Percentiles rank a stretch among this genome's conserved stretches.
phyloP scores from a whole-genome alignment of 2,113 vertebrate genomes.

The Poeciliopsis prolifica region DNA sequence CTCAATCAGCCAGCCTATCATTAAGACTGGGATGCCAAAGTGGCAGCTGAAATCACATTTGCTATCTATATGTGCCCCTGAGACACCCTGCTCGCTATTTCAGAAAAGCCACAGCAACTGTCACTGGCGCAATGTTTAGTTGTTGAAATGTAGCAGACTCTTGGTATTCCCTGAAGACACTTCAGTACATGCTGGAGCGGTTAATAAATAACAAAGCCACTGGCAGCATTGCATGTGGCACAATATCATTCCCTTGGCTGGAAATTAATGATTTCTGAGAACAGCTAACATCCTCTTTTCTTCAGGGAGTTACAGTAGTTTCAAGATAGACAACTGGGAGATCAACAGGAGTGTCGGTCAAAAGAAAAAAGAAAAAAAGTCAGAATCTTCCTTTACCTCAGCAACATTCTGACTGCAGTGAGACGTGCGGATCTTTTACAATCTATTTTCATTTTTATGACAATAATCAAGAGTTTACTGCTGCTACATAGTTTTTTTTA shows the following conservation, averaged over 20 bases:
- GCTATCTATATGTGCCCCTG: slow-evolving; percentile 65
- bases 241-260: slow-evolving; percentile 23
- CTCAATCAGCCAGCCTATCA: slow-evolving; percentile 67
- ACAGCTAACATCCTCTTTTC: slow-evolving; percentile 16
- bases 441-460: background rate
- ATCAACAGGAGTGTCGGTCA: slow-evolving; percentile 11
- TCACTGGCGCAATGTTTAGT: slow-evolving; percentile 37
- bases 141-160: slow-evolving; percentile 46
- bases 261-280: background rate
- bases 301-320: slow-evolving; percentile 18
- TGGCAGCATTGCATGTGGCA: background rate
- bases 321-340: slow-evolving; percentile 7
- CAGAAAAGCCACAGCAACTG: slow-evolving; percentile 69
- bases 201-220: slow-evolving; percentile 33
- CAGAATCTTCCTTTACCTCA: background rate
- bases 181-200: slow-evolving; percentile 3
- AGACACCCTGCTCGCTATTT: slow-evolving; percentile 48
- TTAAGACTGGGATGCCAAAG: slow-evolving; percentile 59
- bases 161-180: slow-evolving; percentile 37
- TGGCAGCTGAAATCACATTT: slow-evolving; percentile 76
- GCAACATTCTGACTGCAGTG: no score
- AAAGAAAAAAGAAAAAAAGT: background rate
- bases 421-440: background rate
- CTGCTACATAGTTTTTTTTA: background rate
- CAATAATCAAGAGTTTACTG: background rate